Conservation (phyloP, 23 tunicate genomes). For the Botrylloides violaceus region DNA sequence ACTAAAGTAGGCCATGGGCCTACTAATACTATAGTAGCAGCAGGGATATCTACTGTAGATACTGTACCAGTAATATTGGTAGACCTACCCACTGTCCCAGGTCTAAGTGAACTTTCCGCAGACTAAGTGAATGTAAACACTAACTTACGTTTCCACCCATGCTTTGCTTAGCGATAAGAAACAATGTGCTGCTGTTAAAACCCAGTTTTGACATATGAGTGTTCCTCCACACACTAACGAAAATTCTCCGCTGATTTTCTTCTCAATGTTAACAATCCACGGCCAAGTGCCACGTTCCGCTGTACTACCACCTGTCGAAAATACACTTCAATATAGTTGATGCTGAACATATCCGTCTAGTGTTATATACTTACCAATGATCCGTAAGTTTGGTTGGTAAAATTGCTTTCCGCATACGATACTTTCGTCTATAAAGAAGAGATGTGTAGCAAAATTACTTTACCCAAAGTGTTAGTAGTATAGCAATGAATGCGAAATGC, state of each 20-base stretch:
- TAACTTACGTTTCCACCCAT: conserved; percentile 6
- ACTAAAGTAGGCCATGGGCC: too few species aligned
- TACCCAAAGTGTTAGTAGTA: too few species aligned
- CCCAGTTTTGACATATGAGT: conserved; percentile 62
- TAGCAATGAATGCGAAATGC: too few species aligned
- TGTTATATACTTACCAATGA: conserved; percentile 6
- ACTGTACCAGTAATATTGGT: too few species aligned
- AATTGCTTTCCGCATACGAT: conserved; percentile 21
- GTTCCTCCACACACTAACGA: conserved; percentile 71
- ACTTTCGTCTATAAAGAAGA: background rate
- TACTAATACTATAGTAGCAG: too few species aligned
- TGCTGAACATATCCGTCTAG: background rate
- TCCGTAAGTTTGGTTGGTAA: conserved; percentile 7
- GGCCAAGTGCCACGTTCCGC: conserved; percentile 78
- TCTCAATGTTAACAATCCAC: conserved; percentile 56
- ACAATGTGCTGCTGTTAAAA: conserved; percentile 88
- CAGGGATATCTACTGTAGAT: too few species aligned
- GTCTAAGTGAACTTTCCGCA: too few species aligned
- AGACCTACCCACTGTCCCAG: too few species aligned
- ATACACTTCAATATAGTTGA: background rate
- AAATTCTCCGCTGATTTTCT: conserved; percentile 11
- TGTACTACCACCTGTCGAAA: conserved; percentile 47
- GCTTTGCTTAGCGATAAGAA: conserved; percentile 23
- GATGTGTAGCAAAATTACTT: background rate
- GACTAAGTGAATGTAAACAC: too few species aligned